phyloP scores from a whole-genome alignment of 2,888 invertebrate genomes.

The Anagyrus pseudococci region DNA sequence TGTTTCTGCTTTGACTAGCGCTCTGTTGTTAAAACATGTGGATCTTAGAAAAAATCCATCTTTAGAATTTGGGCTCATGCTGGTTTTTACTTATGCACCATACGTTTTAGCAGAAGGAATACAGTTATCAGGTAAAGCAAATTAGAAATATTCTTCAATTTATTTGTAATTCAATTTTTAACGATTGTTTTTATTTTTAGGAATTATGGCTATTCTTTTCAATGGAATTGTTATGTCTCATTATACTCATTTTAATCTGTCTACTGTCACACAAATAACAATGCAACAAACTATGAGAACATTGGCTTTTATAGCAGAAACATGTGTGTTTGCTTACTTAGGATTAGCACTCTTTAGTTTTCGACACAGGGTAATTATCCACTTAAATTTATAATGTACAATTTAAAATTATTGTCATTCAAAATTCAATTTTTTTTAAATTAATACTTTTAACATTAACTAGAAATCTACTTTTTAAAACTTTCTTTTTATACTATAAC shows the following conservation, averaged over 20 bases:
- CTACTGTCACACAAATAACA: constrained; percentile 97
- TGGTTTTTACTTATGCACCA: constrained; percentile 97
- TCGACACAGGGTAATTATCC: constrained; percentile 76
- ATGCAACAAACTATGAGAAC: constrained; percentile 99
- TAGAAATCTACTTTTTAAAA: background rate
- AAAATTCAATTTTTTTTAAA: background rate
- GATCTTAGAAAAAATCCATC: constrained; percentile 97
- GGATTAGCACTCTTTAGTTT: constrained; percentile 95
- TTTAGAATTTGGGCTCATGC: constrained; percentile 97
- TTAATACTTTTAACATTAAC: background rate
- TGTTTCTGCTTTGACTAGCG: constrained; percentile 91
- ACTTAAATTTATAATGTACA: constrained; percentile 1
- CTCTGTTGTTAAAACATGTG: constrained; percentile 90
- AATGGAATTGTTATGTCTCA: constrained; percentile 99
- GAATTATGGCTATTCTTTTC: constrained; percentile 99
- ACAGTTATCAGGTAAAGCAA: constrained; percentile 80
- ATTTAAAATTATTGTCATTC: background rate
- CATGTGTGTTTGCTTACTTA: constrained; percentile 97
- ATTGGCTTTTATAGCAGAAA: constrained; percentile 96
- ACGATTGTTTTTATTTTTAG: constrained; percentile 63
- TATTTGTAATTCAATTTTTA: constrained; percentile 1
- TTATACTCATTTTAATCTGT: constrained; percentile 97
- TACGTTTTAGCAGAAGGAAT: constrained; percentile 98
- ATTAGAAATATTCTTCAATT: background rate
- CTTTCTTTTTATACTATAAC: background rate